These are phyloP conservation scores for Charaxes varanes DNA, from an alignment of 1,140 invertebrate genomes.

Conservation along the genomic window DNA sequence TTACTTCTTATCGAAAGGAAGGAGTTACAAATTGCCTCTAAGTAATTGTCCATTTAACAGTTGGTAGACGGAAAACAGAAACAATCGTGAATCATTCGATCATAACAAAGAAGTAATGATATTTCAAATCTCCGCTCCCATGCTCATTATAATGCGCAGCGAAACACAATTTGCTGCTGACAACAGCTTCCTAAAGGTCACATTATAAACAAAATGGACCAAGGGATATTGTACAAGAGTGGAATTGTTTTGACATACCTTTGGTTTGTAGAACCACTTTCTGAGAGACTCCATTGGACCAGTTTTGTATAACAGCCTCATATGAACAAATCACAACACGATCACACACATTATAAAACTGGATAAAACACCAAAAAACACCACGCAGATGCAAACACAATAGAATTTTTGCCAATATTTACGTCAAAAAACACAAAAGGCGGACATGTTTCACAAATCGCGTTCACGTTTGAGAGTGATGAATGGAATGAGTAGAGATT, in stretches of 20 bases:
- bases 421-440: constrained; percentile 69
- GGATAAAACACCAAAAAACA: constrained; percentile 57
- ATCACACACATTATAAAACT: constrained; percentile 66
- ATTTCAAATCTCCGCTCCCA: not conserved
- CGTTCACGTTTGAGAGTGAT: constrained; percentile 42
- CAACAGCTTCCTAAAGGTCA: constrained; percentile 5
- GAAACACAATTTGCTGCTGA: not conserved
- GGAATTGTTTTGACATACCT: constrained; percentile 78
- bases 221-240: constrained; percentile 26
- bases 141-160: not conserved
- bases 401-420: constrained; percentile 60
- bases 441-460: constrained; percentile 65
- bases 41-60: constrained; percentile 4
- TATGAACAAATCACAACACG: constrained; percentile 65
- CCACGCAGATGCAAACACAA: constrained; percentile 40
- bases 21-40: constrained; percentile 11
- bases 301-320: constrained; percentile 72
- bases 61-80: constrained; percentile 18
- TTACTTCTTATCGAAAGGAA: constrained; percentile 6
- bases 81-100: constrained; percentile 16
- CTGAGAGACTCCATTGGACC: constrained; percentile 88
- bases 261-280: constrained; percentile 94
- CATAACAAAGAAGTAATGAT: constrained; percentile 20
- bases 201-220: constrained; percentile 5
- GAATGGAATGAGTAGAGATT: constrained; percentile 27